These are phyloP conservation scores for Heterotilapia buettikoferi DNA, from an alignment of 2,113 vertebrate genomes.

Conservation along the genomic window DNA sequence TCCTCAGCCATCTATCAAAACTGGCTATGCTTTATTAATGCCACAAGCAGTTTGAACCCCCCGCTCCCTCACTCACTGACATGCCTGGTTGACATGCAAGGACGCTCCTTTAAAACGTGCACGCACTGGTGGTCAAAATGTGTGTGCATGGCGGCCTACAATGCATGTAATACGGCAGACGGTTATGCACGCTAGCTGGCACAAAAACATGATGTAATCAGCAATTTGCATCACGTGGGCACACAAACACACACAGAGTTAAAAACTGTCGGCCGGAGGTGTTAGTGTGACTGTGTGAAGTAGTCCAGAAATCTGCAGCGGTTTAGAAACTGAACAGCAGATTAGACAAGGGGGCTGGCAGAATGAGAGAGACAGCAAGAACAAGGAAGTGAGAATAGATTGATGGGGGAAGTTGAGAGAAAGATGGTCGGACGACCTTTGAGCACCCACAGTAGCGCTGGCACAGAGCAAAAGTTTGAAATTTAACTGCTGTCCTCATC, in stretches of 20 bases:
- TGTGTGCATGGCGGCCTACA: not conserved
- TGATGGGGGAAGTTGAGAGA: slow-evolving; percentile 24
- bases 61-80: not conserved
- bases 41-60: not conserved
- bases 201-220: not conserved
- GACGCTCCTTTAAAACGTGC: not conserved
- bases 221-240: not conserved
- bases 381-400: slow-evolving; percentile 48
- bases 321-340: slow-evolving; percentile 21
- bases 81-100: not conserved
- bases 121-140: not conserved
- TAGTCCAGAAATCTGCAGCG: slow-evolving; percentile 25
- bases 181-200: not conserved
- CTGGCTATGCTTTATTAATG: slow-evolving; percentile 10
- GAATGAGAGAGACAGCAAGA: not conserved
- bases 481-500: slow-evolving; percentile 5
- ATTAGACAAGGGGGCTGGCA: not conserved
- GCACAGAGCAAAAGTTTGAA: slow-evolving; percentile 16
- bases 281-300: not conserved
- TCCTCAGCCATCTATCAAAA: not conserved
- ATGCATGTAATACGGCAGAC: not conserved
- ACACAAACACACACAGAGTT: not conserved
- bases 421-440: slow-evolving; percentile 42
- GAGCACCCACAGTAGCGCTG: slow-evolving; percentile 1
- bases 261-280: slow-evolving; percentile 15